phyloP scores from a whole-genome alignment of 1,140 invertebrate genomes.

The Lordiphosa mommai region DNA sequence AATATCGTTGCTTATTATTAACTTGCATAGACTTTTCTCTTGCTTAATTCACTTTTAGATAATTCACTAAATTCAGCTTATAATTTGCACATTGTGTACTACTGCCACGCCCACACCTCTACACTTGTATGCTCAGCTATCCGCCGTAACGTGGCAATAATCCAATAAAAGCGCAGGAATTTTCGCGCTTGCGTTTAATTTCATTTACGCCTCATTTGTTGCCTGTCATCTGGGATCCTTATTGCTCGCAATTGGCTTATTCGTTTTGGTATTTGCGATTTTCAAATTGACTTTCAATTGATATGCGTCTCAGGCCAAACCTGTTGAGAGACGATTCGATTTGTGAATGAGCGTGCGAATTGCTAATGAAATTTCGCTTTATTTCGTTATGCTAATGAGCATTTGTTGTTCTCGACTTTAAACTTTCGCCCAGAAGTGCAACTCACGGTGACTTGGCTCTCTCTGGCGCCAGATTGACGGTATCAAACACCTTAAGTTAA shows the following conservation, averaged over 20 bases:
- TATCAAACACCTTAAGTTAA: slow-evolving; percentile 51
- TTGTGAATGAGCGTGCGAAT: slow-evolving; percentile 1
- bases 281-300: slow-evolving; percentile 4
- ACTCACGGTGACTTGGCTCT: slow-evolving; percentile 39
- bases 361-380: slow-evolving; percentile 37
- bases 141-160: slow-evolving; percentile 41
- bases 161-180: slow-evolving; percentile 66
- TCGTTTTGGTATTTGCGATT: slow-evolving; percentile 10
- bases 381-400: slow-evolving; percentile 53
- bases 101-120: slow-evolving; percentile 2
- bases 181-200: slow-evolving; percentile 75
- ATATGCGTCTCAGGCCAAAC: slow-evolving; percentile 14
- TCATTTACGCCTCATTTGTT: slow-evolving; percentile 72
- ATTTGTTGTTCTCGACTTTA: slow-evolving; percentile 32
- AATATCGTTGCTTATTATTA: no score
- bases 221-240: slow-evolving; percentile 32
- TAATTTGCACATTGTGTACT: slow-evolving; percentile 68
- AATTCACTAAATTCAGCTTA: slow-evolving; percentile 68
- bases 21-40: background rate
- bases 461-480: slow-evolving; percentile 26
- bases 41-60: slow-evolving; percentile 44
- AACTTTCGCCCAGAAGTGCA: background rate
- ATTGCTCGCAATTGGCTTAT: slow-evolving; percentile 2
- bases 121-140: background rate
- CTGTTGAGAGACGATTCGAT: slow-evolving; percentile 33